Base-by-base conservation (phyloP, 2,888 invertebrate species). In the Luperina testacea region DNA sequence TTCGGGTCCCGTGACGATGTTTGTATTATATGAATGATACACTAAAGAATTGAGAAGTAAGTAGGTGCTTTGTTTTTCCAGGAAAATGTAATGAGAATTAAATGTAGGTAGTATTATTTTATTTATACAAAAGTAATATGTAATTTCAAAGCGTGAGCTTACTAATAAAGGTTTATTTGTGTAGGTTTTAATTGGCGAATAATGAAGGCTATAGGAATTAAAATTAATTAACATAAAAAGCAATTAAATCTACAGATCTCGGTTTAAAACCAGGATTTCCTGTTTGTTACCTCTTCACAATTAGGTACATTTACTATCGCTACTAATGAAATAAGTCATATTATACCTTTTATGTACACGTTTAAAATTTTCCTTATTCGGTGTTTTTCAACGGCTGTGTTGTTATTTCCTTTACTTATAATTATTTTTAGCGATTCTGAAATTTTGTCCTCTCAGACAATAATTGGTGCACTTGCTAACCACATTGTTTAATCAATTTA, bases 271-370 rank as follows among this genome's bases (percentile, higher is more conserved):
- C 65, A 87, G 68, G 72, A 83, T 87, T 90, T 90, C 90, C 90
- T 90, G 90, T 90, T 90, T 87, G 78, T 81, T 81, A 77, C 74
- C 73, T 89, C 89, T 84, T 88, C 70, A 75, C 77, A 83, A 84
- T 86, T 86, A 89, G 78, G 82, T 87, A 79, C 73, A 80, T 83
- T 75, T 74, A 83, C 84, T 85, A 84, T 78, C 68, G 79, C 79
- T 71, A 74, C 86, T 82, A 86, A 88, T 82, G 82, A 86, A 85
- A 88, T 82, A 83, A 57, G 63, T 84, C 71, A 83, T 84, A 89
- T 81, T 78, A 72, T 77, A 83, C 82, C 78, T 88, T 79, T 70
- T 83, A 87, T 77, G 51, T 78, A 75, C 38, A 81, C 63, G 8
- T 79, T 67, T 53, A 24, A 71, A 81, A 68, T 86, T 90, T 88